Percentiles rank a stretch among this genome's conserved stretches.
Evolutionary conservation across 2,113 vertebrate species (phyloP).

Genomic region (Mandrillus leucophaeus): DNA sequence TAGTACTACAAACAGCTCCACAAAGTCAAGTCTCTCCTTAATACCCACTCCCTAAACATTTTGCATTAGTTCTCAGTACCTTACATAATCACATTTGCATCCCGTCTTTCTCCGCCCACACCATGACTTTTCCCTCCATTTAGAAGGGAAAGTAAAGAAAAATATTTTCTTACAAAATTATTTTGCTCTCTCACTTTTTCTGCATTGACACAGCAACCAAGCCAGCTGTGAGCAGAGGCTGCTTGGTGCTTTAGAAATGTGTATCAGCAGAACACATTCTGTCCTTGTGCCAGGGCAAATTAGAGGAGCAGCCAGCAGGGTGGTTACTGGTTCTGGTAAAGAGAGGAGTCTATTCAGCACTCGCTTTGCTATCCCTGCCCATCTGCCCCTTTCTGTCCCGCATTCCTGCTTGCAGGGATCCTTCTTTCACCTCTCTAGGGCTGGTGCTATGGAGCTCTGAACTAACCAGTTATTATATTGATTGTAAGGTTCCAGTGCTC

Average conservation of each 20-base stretch:
- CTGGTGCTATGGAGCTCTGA: background rate
- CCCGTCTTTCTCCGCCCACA: background rate
- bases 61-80: background rate
- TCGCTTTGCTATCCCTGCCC: background rate
- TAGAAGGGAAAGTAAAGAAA: background rate
- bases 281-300: background rate
- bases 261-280: background rate
- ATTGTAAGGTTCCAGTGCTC: background rate
- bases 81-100: background rate
- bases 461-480: background rate
- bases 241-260: background rate
- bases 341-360: background rate
- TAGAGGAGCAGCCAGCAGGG: background rate
- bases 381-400: background rate
- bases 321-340: background rate
- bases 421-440: background rate
- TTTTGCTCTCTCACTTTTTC: constrained; percentile 3
- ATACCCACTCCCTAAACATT: background rate
- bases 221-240: background rate
- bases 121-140: background rate
- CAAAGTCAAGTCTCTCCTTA: background rate
- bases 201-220: background rate
- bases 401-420: background rate
- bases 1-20: background rate
- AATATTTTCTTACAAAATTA: background rate